Conservation (phyloP, 2,113 vertebrate genomes). For the Cyphomyrus discorhynchus region DNA sequence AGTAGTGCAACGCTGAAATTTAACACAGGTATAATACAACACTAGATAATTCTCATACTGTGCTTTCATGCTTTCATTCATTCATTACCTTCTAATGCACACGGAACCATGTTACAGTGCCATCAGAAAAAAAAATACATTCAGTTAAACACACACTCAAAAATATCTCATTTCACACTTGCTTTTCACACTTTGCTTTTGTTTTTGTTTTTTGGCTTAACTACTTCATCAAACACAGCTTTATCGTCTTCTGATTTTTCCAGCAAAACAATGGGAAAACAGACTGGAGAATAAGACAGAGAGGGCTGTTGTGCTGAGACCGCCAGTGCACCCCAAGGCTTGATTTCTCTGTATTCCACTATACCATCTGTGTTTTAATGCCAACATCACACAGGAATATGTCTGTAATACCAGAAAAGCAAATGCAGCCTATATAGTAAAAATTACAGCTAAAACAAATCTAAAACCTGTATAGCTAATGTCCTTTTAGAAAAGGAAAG, state of each 20-base stretch:
- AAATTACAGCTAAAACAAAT: neutral
- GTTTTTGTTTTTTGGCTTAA: neutral
- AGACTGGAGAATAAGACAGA: neutral
- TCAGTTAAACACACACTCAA: neutral
- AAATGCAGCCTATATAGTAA: neutral
- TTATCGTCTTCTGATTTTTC: neutral
- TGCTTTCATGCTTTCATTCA: neutral
- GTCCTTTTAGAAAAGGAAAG: neutral
- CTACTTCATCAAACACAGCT: neutral
- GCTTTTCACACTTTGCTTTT: neutral
- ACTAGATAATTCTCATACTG: neutral
- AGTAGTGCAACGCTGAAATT: neutral
- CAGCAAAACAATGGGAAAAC: neutral
- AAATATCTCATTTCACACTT: neutral
- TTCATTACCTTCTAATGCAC: neutral
- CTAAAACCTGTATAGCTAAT: neutral
- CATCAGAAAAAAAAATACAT: neutral
- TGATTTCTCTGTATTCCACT: neutral
- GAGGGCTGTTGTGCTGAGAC: neutral
- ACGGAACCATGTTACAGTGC: neutral
- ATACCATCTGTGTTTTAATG: neutral
- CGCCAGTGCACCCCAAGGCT: neutral
- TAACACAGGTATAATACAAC: neutral
- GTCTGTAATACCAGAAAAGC: neutral
- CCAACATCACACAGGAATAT: neutral